Conservation (phyloP, 2,888 invertebrate genomes). For the Yponomeuta plumbellus region DNA sequence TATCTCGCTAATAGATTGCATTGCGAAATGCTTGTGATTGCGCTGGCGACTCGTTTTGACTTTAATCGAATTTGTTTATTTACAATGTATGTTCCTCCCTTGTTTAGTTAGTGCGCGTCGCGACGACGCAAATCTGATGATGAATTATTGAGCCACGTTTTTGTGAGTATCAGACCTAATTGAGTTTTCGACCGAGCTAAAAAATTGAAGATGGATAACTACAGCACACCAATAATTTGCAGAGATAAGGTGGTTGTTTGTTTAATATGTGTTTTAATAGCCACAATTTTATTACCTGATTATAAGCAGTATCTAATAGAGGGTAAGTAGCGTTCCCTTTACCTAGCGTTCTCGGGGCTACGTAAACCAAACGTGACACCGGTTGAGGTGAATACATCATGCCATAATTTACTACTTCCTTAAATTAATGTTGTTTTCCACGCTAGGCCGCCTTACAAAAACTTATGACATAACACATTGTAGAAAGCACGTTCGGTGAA, state of each 20-base stretch:
- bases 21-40: conserved; percentile 69
- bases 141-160: conserved; percentile 38
- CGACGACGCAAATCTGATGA: conserved; percentile 6
- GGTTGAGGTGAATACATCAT: background rate
- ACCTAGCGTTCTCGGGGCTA: no score
- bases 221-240: no score
- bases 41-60: conserved; percentile 60
- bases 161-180: conserved; percentile 31
- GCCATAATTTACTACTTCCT: background rate
- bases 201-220: no score
- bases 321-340: no score
- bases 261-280: no score
- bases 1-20: conserved; percentile 71
- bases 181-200: background rate
- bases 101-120: conserved; percentile 28
- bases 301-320: no score
- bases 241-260: no score
- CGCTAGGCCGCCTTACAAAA: background rate
- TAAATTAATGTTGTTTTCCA: background rate
- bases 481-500: background rate
- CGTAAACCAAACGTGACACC: no score
- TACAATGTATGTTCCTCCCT: conserved; percentile 52
- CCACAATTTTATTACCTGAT: no score
- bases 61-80: conserved; percentile 50
- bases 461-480: background rate